Conservation (phyloP, 2,797 vertebrate species). For the Pseudomugil gertrudae region DNA sequence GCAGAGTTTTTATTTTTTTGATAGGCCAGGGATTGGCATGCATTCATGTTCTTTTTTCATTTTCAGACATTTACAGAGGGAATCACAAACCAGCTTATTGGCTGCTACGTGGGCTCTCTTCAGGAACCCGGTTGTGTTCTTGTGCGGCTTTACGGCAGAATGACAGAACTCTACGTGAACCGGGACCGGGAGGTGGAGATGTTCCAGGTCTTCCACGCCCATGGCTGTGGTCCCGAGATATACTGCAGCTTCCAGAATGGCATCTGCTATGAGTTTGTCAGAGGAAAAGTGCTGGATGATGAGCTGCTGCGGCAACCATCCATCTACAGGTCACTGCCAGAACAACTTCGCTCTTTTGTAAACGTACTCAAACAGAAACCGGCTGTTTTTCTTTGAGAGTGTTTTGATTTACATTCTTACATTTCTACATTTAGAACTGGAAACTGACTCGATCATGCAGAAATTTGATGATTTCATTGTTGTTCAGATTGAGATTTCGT, state of each 20-base stretch:
- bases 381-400: neutral
- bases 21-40: neutral
- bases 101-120: slow-evolving; percentile 75
- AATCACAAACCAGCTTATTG: slow-evolving; percentile 83
- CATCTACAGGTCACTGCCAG: slow-evolving; percentile 79
- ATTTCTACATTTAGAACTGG: neutral
- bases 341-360: neutral
- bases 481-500: too few relatives aligned
- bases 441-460: neutral
- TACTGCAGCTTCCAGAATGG: slow-evolving; percentile 86
- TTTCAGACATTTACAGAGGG: slow-evolving; percentile 83
- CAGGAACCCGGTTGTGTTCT: slow-evolving; percentile 74
- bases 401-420: neutral
- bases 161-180: slow-evolving; percentile 83
- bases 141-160: slow-evolving; percentile 80
- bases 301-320: slow-evolving; percentile 75
- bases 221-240: slow-evolving; percentile 80
- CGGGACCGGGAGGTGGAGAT: slow-evolving; percentile 79
- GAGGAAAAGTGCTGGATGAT: slow-evolving; percentile 77
- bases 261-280: slow-evolving; percentile 85
- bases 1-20: too few relatives aligned
- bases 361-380: neutral
- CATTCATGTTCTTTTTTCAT: slow-evolving; percentile 1
- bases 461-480: neutral
- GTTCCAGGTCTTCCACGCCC: slow-evolving; percentile 75